These are phyloP conservation scores for Cryptophagus acutangulus DNA, from an alignment of 2,888 invertebrate genomes.

Conservation along the genomic window DNA sequence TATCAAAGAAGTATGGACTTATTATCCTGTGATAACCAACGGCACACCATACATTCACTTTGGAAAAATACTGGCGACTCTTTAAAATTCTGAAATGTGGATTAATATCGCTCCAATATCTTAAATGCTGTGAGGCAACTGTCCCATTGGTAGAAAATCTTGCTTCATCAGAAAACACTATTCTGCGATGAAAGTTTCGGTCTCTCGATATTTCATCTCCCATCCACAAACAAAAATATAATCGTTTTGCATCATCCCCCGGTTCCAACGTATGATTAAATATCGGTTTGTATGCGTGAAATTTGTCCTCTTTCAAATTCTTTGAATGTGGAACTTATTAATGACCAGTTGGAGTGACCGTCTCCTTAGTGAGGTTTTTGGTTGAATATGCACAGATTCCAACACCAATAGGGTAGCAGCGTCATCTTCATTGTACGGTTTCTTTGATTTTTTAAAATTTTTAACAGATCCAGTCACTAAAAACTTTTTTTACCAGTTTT, in stretches of 20 bases:
- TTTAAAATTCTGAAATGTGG: not conserved
- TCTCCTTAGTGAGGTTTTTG: conserved; percentile 9
- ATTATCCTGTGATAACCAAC: not conserved
- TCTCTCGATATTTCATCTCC: conserved; percentile 3
- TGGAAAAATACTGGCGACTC: not conserved
- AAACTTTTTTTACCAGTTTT: conserved; percentile 5
- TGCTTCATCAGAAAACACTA: not conserved
- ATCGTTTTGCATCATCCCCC: conserved; percentile 10
- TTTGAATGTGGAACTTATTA: conserved; percentile 12
- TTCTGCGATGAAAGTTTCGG: not conserved
- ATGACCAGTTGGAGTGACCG: not conserved
- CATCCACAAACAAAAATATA: conserved; percentile 7
- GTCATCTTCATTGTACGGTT: conserved; percentile 9
- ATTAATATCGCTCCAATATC: not conserved
- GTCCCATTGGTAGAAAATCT: too few relatives aligned
- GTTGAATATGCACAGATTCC: conserved; percentile 10
- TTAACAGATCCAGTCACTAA: conserved; percentile 1
- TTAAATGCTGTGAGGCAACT: not conserved
- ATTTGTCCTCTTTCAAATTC: conserved; percentile 9
- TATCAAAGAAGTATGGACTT: conserved; percentile 1
- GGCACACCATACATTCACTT: too few relatives aligned
- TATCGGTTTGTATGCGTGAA: conserved; percentile 10
- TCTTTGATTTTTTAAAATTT: conserved; percentile 10
- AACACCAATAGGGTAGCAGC: conserved; percentile 6
- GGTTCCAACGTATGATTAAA: conserved; percentile 10